Conservation (phyloP, 2,888 invertebrate species). For the Drosophila monieri region DNA sequence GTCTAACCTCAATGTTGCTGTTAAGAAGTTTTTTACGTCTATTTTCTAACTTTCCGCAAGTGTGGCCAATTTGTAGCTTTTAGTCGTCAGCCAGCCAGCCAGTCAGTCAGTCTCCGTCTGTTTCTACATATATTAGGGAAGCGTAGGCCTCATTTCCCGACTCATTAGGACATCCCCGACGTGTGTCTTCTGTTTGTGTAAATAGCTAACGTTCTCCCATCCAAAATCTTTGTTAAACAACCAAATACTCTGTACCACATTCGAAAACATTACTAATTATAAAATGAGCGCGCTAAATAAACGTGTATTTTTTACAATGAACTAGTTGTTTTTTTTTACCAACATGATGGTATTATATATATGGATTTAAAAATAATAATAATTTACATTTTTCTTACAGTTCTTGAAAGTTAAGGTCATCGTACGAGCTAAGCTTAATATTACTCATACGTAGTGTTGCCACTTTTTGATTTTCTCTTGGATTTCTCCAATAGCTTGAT, state of each 20-base stretch:
- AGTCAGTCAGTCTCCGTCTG: slow-evolving; percentile 20
- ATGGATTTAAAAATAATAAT: too few species aligned
- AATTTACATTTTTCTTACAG: too few species aligned
- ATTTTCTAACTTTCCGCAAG: slow-evolving; percentile 64
- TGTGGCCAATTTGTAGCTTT: slow-evolving; percentile 68
- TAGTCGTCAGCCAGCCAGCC: slow-evolving; percentile 51
- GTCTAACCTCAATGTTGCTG: slow-evolving; percentile 66
- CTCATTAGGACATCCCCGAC: slow-evolving; percentile 11
- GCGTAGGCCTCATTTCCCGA: slow-evolving; percentile 4
- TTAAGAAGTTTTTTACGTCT: slow-evolving; percentile 55
- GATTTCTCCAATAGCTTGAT: neutral
- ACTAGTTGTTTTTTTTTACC: slow-evolving; percentile 16
- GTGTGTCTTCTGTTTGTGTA: slow-evolving; percentile 58
- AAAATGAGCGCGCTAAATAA: slow-evolving; percentile 68
- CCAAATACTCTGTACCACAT: slow-evolving; percentile 58
- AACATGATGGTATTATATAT: neutral
- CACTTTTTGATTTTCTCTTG: neutral
- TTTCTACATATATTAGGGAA: slow-evolving; percentile 12
- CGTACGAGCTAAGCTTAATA: neutral
- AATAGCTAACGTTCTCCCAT: slow-evolving; percentile 61
- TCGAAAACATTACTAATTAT: slow-evolving; percentile 56
- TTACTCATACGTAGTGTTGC: slow-evolving; percentile 1
- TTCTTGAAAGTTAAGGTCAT: neutral
- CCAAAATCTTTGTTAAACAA: slow-evolving; percentile 53
- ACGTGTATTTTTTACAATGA: slow-evolving; percentile 72